A percentile compares a stretch with the other conserved stretches of the same genome.
phyloP scores from a whole-genome alignment of 2,113 vertebrate species.

The Herpetotheres cachinnans region DNA sequence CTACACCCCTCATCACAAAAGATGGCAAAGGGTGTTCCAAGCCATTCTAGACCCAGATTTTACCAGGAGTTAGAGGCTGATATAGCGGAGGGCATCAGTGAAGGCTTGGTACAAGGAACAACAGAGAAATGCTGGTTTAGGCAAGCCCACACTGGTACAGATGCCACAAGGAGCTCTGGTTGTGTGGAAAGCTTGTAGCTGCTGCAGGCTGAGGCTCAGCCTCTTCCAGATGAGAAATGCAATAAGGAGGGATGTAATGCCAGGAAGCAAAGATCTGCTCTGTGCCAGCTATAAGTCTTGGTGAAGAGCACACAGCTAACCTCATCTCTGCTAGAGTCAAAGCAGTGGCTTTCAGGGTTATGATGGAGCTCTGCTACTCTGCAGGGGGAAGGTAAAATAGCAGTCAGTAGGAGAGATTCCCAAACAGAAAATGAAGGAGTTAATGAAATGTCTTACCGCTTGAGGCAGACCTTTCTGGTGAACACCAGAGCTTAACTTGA shows the following conservation, averaged over 20 bases:
- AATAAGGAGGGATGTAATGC: not conserved
- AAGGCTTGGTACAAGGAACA: not conserved
- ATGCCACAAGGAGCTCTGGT: not conserved
- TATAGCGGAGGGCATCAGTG: not conserved
- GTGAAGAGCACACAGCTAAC: not conserved
- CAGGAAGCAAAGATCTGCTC: not conserved
- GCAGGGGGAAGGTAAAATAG: not conserved
- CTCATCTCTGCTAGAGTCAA: not conserved
- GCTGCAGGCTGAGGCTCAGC: not conserved
- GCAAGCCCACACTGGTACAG: not conserved
- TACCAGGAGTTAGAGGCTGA: not conserved
- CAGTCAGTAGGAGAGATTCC: not conserved
- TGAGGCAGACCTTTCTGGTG: not conserved
- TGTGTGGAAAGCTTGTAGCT: not conserved
- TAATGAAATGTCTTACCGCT: not conserved
- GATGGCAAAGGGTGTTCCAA: not conserved
- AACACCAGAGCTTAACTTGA: not conserved
- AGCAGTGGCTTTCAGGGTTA: not conserved
- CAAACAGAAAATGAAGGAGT: not conserved
- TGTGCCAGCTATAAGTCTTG: not conserved
- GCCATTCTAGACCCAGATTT: not conserved
- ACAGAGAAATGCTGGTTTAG: not conserved
- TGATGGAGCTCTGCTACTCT: not conserved
- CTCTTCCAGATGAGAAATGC: not conserved
- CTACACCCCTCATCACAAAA: not conserved